These are phyloP conservation scores for Podarcis lilfordi DNA, from an alignment of 2,797 vertebrate genomes.

Conservation along the genomic window DNA sequence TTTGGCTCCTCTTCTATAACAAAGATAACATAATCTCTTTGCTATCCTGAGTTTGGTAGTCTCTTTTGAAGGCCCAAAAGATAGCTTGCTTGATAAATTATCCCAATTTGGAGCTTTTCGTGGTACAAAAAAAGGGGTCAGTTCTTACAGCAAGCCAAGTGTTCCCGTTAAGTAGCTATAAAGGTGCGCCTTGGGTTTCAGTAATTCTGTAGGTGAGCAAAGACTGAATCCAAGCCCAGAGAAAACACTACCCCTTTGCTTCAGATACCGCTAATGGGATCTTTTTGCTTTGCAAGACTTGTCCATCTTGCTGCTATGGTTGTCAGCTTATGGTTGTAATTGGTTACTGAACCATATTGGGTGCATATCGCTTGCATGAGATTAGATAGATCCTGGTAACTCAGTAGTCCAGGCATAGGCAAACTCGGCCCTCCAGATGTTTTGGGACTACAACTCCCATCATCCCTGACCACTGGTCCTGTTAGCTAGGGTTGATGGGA, in stretches of 20 bases:
- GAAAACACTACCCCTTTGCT: not conserved
- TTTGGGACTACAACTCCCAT: too few relatives aligned
- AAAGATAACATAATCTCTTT: conserved; percentile 16
- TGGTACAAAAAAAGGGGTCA: not conserved
- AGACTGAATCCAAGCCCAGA: not conserved
- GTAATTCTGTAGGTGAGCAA: not conserved
- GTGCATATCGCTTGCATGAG: not conserved
- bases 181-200: not conserved
- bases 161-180: not conserved
- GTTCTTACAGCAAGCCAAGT: not conserved
- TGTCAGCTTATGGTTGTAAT: not conserved
- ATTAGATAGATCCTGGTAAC: not conserved
- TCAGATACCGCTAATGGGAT: too few relatives aligned
- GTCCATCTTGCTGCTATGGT: not conserved
- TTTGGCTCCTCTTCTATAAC: not conserved
- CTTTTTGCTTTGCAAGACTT: not conserved
- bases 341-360: not conserved
- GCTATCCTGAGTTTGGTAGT: not conserved
- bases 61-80: not conserved
- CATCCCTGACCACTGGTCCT: too few relatives aligned
- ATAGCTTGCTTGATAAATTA: not conserved
- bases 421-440: too few relatives aligned
- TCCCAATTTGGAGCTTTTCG: not conserved
- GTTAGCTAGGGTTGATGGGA: too few relatives aligned
- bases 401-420: not conserved